Percentiles rank a stretch among this genome's conserved stretches.
phyloP scores from a whole-genome alignment of 2,888 invertebrate species.

The Liopterus haemorrhoidalis region DNA sequence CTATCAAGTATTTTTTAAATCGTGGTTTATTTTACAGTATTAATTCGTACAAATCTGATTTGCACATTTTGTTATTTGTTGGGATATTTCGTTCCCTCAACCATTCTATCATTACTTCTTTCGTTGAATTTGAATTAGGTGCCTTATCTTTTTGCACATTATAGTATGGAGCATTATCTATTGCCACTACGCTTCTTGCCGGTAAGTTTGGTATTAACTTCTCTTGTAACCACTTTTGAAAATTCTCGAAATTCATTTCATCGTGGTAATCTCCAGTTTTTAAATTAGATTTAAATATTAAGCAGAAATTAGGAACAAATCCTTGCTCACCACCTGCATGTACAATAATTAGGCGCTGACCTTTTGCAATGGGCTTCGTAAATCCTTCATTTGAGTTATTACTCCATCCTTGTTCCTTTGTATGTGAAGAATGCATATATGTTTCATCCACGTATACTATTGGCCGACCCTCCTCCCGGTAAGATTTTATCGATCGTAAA shows the following conservation, averaged over 20 bases:
- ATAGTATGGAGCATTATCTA: no score
- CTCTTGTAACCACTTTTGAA: slow-evolving; percentile 20
- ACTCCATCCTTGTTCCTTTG: slow-evolving; percentile 13
- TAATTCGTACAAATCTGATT: no score
- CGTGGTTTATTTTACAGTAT: no score
- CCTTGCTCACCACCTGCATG: slow-evolving; percentile 20
- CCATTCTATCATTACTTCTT: no score
- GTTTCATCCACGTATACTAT: slow-evolving; percentile 29
- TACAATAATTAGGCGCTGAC: slow-evolving; percentile 15
- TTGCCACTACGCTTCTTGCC: no score
- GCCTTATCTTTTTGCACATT: no score
- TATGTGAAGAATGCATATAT: slow-evolving; percentile 23
- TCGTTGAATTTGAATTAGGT: no score
- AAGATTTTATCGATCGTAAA: slow-evolving; percentile 17
- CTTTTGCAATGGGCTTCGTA: slow-evolving; percentile 1
- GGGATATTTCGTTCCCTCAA: no score
- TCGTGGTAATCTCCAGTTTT: slow-evolving; percentile 23
- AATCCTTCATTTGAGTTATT: slow-evolving; percentile 6
- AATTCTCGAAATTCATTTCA: slow-evolving; percentile 21
- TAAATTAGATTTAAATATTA: slow-evolving; percentile 14
- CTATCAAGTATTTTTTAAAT: no score
- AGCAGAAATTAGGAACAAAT: slow-evolving; percentile 22
- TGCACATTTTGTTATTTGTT: no score
- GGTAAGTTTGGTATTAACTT: slow-evolving; percentile 19
- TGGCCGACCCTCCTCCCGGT: slow-evolving; percentile 22